Evolutionary conservation across 2,113 vertebrate species (phyloP).

Genomic region (Pycnonotus jocosus): DNA sequence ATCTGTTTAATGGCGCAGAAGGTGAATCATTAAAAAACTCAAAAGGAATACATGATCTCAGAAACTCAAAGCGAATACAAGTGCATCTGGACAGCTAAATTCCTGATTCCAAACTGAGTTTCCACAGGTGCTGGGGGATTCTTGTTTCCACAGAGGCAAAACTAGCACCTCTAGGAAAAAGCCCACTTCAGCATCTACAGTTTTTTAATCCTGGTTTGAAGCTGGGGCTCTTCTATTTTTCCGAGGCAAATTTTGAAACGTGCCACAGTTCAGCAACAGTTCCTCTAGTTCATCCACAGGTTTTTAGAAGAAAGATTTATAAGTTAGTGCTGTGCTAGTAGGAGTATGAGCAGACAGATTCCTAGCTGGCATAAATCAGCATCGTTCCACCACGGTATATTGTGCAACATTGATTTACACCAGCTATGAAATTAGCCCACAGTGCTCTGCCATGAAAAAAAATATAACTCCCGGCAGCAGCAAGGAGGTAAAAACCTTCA

Average conservation of each 20-base stretch:
- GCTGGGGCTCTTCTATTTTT: background rate
- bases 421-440: conserved; percentile 48
- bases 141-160: background rate
- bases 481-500: conserved; percentile 21
- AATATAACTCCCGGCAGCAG: conserved; percentile 46
- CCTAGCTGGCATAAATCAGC: conserved; percentile 49
- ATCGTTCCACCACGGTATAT: background rate
- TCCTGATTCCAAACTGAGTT: background rate
- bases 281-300: background rate
- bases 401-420: conserved; percentile 49
- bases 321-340: background rate
- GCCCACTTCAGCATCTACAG: background rate
- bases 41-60: background rate
- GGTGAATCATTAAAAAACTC: background rate
- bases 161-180: background rate
- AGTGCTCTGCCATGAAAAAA: conserved; percentile 20
- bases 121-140: background rate
- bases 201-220: background rate
- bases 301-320: conserved; percentile 12
- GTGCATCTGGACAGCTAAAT: background rate
- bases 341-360: conserved; percentile 13
- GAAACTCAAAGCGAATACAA: background rate
- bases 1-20: background rate
- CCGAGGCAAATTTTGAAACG: background rate
- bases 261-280: background rate